These are phyloP conservation scores for Andrena haemorrhoa DNA, from an alignment of 2,888 invertebrate genomes.

Conservation along the genomic window DNA sequence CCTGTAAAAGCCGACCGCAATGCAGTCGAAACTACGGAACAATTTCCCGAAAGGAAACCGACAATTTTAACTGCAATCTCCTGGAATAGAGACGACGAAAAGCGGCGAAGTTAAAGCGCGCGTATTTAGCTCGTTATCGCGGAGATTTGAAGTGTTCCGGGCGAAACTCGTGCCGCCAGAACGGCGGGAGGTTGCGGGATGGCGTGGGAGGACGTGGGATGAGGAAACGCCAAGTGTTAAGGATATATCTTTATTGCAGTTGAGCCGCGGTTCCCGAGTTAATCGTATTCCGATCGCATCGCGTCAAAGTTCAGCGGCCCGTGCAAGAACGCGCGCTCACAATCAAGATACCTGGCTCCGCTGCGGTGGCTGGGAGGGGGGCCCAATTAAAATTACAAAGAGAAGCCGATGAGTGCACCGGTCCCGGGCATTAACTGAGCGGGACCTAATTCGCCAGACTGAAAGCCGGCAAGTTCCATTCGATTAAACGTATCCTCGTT, in stretches of 20 bases:
- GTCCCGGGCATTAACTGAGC: slow-evolving; percentile 54
- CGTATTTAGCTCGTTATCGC: slow-evolving; percentile 25
- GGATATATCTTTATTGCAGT: slow-evolving; percentile 34
- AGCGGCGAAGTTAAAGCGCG: slow-evolving; percentile 2
- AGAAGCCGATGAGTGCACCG: slow-evolving; percentile 59
- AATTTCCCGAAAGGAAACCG: neutral
- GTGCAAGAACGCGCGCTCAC: slow-evolving; percentile 50
- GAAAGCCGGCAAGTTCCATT: slow-evolving; percentile 51
- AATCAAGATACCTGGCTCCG: slow-evolving; percentile 60
- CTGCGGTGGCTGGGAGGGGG: slow-evolving; percentile 25
- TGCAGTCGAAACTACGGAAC: neutral
- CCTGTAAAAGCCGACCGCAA: neutral
- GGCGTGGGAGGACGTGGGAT: neutral
- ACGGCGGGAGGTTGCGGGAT: neutral
- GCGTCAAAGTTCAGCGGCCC: slow-evolving; percentile 38
- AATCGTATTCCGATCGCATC: slow-evolving; percentile 65
- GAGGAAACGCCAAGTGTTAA: slow-evolving; percentile 19
- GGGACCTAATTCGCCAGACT: slow-evolving; percentile 49
- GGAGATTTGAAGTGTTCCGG: slow-evolving; percentile 10
- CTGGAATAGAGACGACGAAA: neutral
- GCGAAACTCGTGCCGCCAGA: slow-evolving; percentile 6
- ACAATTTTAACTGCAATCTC: neutral
- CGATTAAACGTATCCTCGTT: slow-evolving; percentile 68
- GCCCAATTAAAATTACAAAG: slow-evolving; percentile 73
- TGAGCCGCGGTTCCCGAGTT: slow-evolving; percentile 35